Percentiles rank a stretch among this genome's conserved stretches.
Conservation (phyloP, 2,113 vertebrate genomes). For the Solea senegalensis region DNA sequence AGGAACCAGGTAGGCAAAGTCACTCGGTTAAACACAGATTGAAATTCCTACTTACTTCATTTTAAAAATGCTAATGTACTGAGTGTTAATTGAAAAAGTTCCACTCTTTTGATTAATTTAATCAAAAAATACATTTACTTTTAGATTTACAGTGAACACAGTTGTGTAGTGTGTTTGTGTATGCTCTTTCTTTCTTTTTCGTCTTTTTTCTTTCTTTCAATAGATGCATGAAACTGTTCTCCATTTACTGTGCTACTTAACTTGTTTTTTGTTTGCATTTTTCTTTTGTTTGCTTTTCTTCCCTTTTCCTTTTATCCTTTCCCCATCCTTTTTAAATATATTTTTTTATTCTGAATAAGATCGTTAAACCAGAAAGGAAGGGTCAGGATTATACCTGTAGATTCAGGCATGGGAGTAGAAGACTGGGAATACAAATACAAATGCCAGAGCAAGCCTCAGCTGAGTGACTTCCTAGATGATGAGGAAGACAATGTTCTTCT, state of each 20-base stretch:
- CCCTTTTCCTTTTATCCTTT: constrained; percentile 44
- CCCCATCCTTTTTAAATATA: constrained; percentile 39
- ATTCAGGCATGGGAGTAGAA: constrained; percentile 86
- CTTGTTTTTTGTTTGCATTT: constrained; percentile 57
- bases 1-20: constrained; percentile 84
- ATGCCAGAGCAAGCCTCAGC: constrained; percentile 76
- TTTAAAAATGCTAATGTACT: not conserved
- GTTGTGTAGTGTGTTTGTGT: too few relatives aligned
- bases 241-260: constrained; percentile 40
- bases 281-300: constrained; percentile 35
- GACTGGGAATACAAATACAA: constrained; percentile 86
- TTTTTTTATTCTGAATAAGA: constrained; percentile 69
- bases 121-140: too few relatives aligned
- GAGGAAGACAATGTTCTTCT: constrained; percentile 56
- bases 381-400: constrained; percentile 89
- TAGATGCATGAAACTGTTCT: constrained; percentile 46
- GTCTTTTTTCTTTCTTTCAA: not conserved
- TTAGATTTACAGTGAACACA: too few relatives aligned
- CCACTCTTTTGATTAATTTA: too few relatives aligned
- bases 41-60: not conserved
- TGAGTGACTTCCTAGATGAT: constrained; percentile 85
- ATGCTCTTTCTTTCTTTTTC: too few relatives aligned
- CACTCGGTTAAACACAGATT: not conserved
- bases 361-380: constrained; percentile 85
- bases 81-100: too few relatives aligned